A percentile compares a stretch with the other conserved stretches of the same genome.
phyloP scores from a whole-genome alignment of 1,140 invertebrate genomes.

The Dinothrombium tinctorium region DNA sequence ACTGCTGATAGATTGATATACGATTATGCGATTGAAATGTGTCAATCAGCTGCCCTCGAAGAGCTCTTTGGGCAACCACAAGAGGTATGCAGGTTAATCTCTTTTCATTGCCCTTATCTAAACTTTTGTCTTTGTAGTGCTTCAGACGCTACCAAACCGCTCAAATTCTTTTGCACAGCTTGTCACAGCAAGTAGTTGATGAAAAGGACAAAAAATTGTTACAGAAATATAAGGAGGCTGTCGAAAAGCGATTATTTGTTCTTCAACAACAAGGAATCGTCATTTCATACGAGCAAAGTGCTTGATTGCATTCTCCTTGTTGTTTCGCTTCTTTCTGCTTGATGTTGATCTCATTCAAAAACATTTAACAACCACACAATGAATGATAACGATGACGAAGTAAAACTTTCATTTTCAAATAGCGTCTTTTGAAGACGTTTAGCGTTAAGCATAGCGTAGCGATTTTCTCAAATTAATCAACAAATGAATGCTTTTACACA shows the following conservation, averaged over 20 bases:
- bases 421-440: too few relatives aligned
- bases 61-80: constrained; percentile 87
- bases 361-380: too few relatives aligned
- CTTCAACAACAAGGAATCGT: constrained; percentile 37
- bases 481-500: too few relatives aligned
- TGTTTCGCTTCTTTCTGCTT: too few relatives aligned
- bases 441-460: too few relatives aligned
- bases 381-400: too few relatives aligned
- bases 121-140: constrained; percentile 32
- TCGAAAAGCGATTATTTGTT: constrained; percentile 62
- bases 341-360: too few relatives aligned
- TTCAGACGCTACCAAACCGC: constrained; percentile 89
- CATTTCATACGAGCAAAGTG: background rate
- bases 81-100: constrained; percentile 22
- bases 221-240: constrained; percentile 75
- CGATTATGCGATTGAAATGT: constrained; percentile 86
- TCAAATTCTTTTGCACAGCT: constrained; percentile 84
- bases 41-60: constrained; percentile 84
- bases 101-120: constrained; percentile 5
- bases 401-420: too few relatives aligned
- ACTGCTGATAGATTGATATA: constrained; percentile 87
- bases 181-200: constrained; percentile 59
- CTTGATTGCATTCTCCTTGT: too few relatives aligned
- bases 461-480: too few relatives aligned
- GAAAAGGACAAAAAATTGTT: constrained; percentile 45